Evolutionary conservation across 2,888 invertebrate genomes (phyloP), one percentile per base, ranked within the genome.

Genomic region (Meiosimyza decipiens): DNA sequence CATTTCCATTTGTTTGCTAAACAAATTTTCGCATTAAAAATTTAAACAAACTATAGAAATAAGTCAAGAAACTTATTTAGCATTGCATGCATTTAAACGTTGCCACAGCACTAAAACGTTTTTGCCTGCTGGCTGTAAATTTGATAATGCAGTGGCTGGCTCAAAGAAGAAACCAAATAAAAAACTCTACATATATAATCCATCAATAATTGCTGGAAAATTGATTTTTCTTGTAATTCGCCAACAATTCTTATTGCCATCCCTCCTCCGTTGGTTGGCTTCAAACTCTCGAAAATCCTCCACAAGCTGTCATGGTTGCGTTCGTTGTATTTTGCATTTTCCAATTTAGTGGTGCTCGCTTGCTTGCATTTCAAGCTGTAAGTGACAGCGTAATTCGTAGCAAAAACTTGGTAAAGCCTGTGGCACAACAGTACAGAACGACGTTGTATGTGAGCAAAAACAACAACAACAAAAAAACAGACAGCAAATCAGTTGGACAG

Each of bases 321-420:
- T 40, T 22, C 40, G 40, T 40, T 40, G 40, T 40, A 9, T 40
- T 40, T 40, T 40, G 40, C 40, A 40, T 40, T 40, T 40, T 62
- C 40, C 33, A 40, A 62, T 62, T 60, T 62, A 40, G 40, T 62
- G 60, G 60, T 47, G 60, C 33, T 40, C 33, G 9, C 33, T 33
- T 11, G 22, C 18, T 22, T 57, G 57, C 57, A 57, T 57, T 57
- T 57, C 22, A 15, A 15, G 60, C 60, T 62, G 60, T 62, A n/a
- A 62, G 6, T 33, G 60, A 62, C 60, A 62, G 60, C 60, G 60
- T 47, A 62, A 62, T 40, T 40, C 33, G 60, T 40, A 62, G 47
- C 40, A 33, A 62, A 62, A 40, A 62, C n/a, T 62, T 62, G 47
- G 60, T 62, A n/a, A 40, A 62, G 60, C 33, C 60, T 57, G 57